Percentiles rank a stretch among this genome's conserved stretches.
Conservation (phyloP, 2,888 invertebrate genomes). For the Phalera bucephala region DNA sequence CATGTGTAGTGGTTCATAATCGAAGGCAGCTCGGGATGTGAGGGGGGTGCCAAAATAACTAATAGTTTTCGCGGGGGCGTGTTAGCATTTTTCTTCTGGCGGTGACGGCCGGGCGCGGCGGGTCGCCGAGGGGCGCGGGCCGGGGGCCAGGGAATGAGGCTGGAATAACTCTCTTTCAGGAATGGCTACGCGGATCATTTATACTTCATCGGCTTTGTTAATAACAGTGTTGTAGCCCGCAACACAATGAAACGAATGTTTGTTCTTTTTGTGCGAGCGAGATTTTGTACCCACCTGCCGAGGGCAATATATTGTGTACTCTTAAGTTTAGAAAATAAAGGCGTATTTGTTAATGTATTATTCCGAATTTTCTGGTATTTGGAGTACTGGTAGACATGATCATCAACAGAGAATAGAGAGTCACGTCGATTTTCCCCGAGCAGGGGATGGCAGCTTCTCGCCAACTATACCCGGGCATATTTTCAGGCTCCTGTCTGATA, state of each 20-base stretch:
- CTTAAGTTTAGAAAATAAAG: too few relatives aligned
- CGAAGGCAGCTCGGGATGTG: slow-evolving; percentile 59
- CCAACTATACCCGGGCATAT: too few relatives aligned
- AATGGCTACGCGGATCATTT: slow-evolving; percentile 77
- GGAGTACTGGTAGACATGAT: too few relatives aligned
- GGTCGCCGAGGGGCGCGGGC: slow-evolving; percentile 24
- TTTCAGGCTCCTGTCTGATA: too few relatives aligned
- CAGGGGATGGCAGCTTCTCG: too few relatives aligned
- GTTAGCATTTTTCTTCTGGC: slow-evolving; percentile 83
- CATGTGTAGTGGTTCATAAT: slow-evolving; percentile 65
- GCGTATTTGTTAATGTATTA: too few relatives aligned
- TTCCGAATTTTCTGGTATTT: too few relatives aligned
- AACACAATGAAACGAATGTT: slow-evolving; percentile 34
- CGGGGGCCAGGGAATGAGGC: slow-evolving; percentile 36
- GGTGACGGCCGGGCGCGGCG: slow-evolving; percentile 63
- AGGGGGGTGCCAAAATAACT: slow-evolving; percentile 81
- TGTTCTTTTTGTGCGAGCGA: slow-evolving; percentile 21
- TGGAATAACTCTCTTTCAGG: slow-evolving; percentile 68
- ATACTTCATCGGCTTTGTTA: slow-evolving; percentile 78
- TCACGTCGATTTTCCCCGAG: too few relatives aligned
- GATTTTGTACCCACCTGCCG: background rate
- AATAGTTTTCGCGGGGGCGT: slow-evolving; percentile 83
- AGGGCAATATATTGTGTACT: too few relatives aligned
- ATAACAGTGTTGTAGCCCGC: slow-evolving; percentile 47
- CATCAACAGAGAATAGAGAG: too few relatives aligned